A percentile compares a stretch with the other conserved stretches of the same genome.
Conservation (phyloP, 2,888 invertebrate genomes). For the Eristalis intricaria region DNA sequence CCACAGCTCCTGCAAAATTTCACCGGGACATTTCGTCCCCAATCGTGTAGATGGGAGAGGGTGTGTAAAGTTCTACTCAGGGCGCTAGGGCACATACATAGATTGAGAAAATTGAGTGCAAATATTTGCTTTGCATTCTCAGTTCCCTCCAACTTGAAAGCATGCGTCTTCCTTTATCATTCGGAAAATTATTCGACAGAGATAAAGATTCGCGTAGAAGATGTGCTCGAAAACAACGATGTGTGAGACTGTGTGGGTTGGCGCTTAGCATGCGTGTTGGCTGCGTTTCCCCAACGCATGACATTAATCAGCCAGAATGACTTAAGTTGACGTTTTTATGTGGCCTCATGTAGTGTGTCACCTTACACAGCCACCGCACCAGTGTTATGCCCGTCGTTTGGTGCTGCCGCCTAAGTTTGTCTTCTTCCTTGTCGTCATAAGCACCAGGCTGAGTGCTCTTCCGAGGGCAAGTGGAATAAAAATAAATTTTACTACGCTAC, state of each 20-base stretch:
- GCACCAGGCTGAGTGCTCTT: constrained; percentile 60
- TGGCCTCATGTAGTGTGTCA: constrained; percentile 62
- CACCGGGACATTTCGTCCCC: constrained; percentile 22
- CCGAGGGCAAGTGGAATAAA: constrained; percentile 51
- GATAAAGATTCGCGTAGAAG: not conserved
- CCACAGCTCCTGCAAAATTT: constrained; percentile 32
- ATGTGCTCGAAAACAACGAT: constrained; percentile 6
- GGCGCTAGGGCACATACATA: constrained; percentile 22
- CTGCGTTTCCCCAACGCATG: constrained; percentile 51
- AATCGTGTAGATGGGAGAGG: not conserved
- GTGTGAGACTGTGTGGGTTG: constrained; percentile 5
- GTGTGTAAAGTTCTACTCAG: too few species aligned
- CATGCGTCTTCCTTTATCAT: constrained; percentile 62
- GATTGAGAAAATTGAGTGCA: constrained; percentile 54
- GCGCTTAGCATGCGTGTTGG: constrained; percentile 33
- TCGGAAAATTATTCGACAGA: constrained; percentile 17
- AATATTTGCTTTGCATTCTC: constrained; percentile 28
- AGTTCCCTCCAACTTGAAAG: not conserved
- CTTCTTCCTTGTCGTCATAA: constrained; percentile 36
- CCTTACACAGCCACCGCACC: constrained; percentile 35
- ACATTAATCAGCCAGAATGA: constrained; percentile 66
- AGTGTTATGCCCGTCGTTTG: constrained; percentile 21
- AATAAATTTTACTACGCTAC: constrained; percentile 67
- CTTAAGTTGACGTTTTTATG: constrained; percentile 70
- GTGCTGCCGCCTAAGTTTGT: not conserved